phyloP scores from a whole-genome alignment of 2,888 invertebrate genomes.

The Epicampocera succincta region DNA sequence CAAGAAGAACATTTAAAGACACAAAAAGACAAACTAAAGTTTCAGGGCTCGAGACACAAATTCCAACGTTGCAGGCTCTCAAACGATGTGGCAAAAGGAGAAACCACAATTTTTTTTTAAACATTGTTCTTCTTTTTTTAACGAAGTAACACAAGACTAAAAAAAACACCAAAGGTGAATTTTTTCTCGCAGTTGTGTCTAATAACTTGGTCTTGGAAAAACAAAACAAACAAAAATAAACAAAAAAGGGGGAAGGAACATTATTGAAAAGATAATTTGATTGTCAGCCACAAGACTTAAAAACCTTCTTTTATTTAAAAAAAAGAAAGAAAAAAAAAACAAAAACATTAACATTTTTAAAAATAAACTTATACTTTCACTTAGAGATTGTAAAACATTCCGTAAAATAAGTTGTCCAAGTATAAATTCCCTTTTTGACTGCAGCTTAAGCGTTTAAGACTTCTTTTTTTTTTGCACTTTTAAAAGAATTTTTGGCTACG shows the following conservation, averaged over 20 bases:
- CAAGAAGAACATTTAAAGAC: not conserved
- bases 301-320: too few relatives aligned
- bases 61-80: not conserved
- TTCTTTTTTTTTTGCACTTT: too few relatives aligned
- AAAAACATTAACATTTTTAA: too few relatives aligned
- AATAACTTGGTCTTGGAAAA: too few relatives aligned
- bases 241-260: too few relatives aligned
- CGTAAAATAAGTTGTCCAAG: too few relatives aligned
- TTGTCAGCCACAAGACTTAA: not conserved
- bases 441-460: not conserved
- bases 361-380: too few relatives aligned
- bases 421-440: not conserved
- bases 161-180: not conserved
- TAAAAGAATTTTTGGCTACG: not conserved
- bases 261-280: not conserved
- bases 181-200: not conserved
- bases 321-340: too few relatives aligned
- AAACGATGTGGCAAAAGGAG: not conserved
- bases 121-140: not conserved
- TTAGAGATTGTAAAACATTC: too few relatives aligned
- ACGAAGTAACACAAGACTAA: not conserved
- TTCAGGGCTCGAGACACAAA: not conserved
- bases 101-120: not conserved
- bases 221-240: too few relatives aligned
- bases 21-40: not conserved